phyloP scores from a whole-genome alignment of 2,888 invertebrate genomes.

The Xiphydria camelus region DNA sequence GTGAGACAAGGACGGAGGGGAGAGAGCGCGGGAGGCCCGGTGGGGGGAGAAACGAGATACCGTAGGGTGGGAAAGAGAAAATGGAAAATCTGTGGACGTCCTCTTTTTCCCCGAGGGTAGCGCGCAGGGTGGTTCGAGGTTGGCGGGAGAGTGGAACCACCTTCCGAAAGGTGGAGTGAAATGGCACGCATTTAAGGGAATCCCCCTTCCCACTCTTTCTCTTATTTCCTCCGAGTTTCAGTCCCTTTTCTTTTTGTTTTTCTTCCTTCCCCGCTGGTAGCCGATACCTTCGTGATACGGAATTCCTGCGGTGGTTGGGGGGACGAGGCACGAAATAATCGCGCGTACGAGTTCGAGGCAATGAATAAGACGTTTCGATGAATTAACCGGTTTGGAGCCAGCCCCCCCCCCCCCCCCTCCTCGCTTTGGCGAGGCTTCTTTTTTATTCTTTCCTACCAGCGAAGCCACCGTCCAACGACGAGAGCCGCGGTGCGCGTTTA shows the following conservation, averaged over 20 bases:
- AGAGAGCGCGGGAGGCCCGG: conserved; percentile 11
- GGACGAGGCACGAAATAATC: too few relatives aligned
- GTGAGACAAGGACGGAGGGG: conserved; percentile 18
- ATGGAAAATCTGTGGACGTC: conserved; percentile 28
- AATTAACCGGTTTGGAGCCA: conserved; percentile 31
- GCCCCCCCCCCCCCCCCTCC: conserved; percentile 7
- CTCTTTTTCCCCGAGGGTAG: conserved; percentile 1
- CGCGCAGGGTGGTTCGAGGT: too few relatives aligned
- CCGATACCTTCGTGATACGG: too few relatives aligned
- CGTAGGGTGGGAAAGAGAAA: conserved; percentile 18
- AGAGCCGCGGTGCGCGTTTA: too few relatives aligned
- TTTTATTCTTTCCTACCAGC: not conserved
- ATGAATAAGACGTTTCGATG: conserved; percentile 19
- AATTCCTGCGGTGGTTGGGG: too few relatives aligned
- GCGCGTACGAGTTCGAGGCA: conserved; percentile 2
- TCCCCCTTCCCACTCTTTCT: conserved; percentile 11
- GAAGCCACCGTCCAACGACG: not conserved
- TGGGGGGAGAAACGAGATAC: conserved; percentile 13
- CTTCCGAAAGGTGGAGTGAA: conserved; percentile 14
- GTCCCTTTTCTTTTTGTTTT: too few relatives aligned
- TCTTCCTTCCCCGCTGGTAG: too few relatives aligned
- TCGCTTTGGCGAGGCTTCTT: conserved; percentile 10
- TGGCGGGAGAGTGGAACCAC: not conserved
- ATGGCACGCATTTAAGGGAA: conserved; percentile 17
- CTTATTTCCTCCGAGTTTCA: too few relatives aligned